Percentiles rank a stretch among this genome's conserved stretches.
These are phyloP conservation scores for Drosophila sturtevanti DNA, from an alignment of 1,140 invertebrate genomes.

Conservation along the genomic window DNA sequence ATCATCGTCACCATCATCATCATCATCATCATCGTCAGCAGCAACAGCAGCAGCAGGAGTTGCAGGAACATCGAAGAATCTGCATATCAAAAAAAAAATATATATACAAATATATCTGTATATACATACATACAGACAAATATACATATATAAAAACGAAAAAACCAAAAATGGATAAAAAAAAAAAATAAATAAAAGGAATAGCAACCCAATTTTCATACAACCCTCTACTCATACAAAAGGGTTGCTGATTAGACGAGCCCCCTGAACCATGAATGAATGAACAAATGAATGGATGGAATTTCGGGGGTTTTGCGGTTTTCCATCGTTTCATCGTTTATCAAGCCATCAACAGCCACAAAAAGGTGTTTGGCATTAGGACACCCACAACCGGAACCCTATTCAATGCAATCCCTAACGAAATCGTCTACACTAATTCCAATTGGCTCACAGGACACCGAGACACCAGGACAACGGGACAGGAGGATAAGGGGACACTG, in stretches of 20 bases:
- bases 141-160: no score
- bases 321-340: conserved; percentile 65
- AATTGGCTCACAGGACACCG: conserved; percentile 27
- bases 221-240: conserved; percentile 32
- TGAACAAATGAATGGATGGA: conserved; percentile 15
- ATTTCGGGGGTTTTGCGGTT: conserved; percentile 39
- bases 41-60: conserved; percentile 9
- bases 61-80: conserved; percentile 37
- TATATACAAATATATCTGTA: background rate
- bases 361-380: conserved; percentile 48
- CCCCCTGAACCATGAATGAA: conserved; percentile 72
- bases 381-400: conserved; percentile 13
- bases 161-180: background rate
- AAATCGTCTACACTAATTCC: conserved; percentile 74
- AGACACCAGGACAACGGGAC: background rate
- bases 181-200: conserved; percentile 26
- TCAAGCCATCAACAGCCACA: conserved; percentile 54
- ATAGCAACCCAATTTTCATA: conserved; percentile 48
- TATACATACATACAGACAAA: no score
- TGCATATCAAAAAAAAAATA: conserved; percentile 69
- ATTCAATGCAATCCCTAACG: conserved; percentile 41
- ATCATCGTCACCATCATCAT: conserved; percentile 50
- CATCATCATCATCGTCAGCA: conserved; percentile 16
- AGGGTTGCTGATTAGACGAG: conserved; percentile 75
- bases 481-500: no score